Conservation (phyloP, 2,113 vertebrate species). For the Chaenogobius annularis region DNA sequence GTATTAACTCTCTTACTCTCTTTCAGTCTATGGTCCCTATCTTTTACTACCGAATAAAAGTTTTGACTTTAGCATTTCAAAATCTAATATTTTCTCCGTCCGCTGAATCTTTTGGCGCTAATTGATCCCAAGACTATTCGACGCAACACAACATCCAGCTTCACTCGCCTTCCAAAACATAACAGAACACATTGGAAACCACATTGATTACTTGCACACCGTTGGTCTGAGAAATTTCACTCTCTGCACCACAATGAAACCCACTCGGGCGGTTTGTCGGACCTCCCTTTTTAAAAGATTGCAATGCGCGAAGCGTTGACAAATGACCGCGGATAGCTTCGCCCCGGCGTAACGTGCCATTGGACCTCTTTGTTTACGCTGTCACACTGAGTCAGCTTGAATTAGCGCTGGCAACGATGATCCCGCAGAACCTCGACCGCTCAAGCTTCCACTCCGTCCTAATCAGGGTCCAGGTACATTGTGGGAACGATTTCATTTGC, state of each 20-base stretch:
- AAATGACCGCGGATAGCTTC: slow-evolving; percentile 48
- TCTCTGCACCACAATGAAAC: slow-evolving; percentile 48
- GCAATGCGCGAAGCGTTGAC: slow-evolving; percentile 48
- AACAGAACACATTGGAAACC: slow-evolving; percentile 35
- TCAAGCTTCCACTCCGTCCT: no score
- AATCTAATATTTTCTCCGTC: slow-evolving; percentile 21
- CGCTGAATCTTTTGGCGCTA: slow-evolving; percentile 17
- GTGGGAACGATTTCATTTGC: no score
- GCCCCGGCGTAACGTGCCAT: slow-evolving; percentile 44
- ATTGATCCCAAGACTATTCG: slow-evolving; percentile 23
- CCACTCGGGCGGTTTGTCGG: slow-evolving; percentile 41
- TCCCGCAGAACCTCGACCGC: no score
- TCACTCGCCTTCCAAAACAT: slow-evolving; percentile 35
- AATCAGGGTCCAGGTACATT: no score
- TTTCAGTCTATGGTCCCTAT: background rate
- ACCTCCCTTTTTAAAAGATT: slow-evolving; percentile 49
- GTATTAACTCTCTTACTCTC: background rate
- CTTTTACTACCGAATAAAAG: slow-evolving; percentile 4
- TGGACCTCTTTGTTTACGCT: slow-evolving; percentile 58
- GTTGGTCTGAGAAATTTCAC: slow-evolving; percentile 44
- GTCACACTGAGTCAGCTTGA: slow-evolving; percentile 50
- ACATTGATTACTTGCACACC: slow-evolving; percentile 40
- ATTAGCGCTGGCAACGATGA: slow-evolving; percentile 48
- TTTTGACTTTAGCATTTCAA: slow-evolving; percentile 16
- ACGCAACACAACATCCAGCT: slow-evolving; percentile 36